These are phyloP conservation scores for Ornithorhynchus anatinus DNA, from an alignment of 2,113 vertebrate genomes.

Conservation along the genomic window DNA sequence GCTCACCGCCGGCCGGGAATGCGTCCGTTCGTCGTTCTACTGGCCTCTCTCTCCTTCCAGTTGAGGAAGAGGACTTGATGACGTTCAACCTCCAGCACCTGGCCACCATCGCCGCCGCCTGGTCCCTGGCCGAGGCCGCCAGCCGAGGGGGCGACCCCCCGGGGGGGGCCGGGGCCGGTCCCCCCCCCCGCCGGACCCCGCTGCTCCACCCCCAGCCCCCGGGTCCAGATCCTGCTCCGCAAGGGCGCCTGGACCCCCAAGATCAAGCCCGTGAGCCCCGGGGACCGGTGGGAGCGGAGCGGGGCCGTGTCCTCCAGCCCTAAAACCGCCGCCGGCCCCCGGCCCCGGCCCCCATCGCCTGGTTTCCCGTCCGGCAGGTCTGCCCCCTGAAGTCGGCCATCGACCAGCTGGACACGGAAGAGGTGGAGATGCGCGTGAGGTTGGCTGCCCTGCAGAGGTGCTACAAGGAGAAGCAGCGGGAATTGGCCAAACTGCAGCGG, in stretches of 20 bases:
- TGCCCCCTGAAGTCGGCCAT: conserved; percentile 90
- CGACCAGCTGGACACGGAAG: conserved; percentile 88
- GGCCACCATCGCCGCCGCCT: conserved; percentile 89
- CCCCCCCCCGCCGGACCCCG: conserved; percentile 24
- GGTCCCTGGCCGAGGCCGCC: conserved; percentile 77
- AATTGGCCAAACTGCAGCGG: conserved; percentile 90
- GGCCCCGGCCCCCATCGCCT: background rate
- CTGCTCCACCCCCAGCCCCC: conserved; percentile 68
- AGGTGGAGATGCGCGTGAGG: conserved; percentile 89
- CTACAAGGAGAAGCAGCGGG: conserved; percentile 95
- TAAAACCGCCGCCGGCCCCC: rapidly evolving
- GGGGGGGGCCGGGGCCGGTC: background rate
- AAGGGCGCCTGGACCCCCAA: conserved; percentile 94
- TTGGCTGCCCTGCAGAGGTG: conserved; percentile 90
- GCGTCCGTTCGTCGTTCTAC: no score
- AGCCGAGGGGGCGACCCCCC: conserved; percentile 72
- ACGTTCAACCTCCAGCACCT: conserved; percentile 90
- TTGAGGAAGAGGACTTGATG: conserved; percentile 81
- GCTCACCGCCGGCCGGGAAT: background rate
- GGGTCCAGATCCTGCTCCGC: conserved; percentile 82
- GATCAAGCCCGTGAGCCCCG: conserved; percentile 83
- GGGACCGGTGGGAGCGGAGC: rapidly evolving
- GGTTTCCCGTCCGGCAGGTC: conserved; percentile 69
- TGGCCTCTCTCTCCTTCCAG: conserved; percentile 26
- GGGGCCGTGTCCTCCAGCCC: rapidly evolving